These are phyloP conservation scores for Lasioglossum baleicum DNA, from an alignment of 1,140 invertebrate species.

Conservation along the genomic window DNA sequence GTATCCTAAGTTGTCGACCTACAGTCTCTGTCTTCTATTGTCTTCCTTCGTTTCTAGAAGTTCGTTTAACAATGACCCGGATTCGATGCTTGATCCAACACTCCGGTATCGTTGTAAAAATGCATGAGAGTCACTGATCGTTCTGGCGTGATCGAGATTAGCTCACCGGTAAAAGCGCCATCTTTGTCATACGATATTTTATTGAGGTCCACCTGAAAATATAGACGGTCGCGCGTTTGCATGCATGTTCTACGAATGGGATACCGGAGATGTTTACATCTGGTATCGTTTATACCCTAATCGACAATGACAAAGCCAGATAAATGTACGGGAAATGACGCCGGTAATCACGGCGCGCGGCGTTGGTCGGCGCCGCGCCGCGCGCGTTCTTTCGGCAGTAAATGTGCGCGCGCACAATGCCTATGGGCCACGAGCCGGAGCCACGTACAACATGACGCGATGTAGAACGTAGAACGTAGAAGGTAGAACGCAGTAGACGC, in stretches of 20 bases:
- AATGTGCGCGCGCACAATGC: constrained; percentile 59
- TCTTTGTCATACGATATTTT: constrained; percentile 11
- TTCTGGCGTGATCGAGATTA: not conserved
- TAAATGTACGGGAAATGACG: constrained; percentile 40
- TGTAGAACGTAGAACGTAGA: constrained; percentile 13
- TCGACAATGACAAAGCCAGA: constrained; percentile 9
- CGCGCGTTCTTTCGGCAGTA: constrained; percentile 31
- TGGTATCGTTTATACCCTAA: constrained; percentile 15
- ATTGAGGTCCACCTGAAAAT: not conserved
- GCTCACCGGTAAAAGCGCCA: constrained; percentile 32
- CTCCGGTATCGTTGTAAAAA: not conserved
- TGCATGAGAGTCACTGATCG: constrained; percentile 49
- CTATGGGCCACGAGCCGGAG: constrained; percentile 41
- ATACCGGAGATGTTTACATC: not conserved
- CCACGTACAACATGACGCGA: constrained; percentile 49
- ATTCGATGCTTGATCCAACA: too few species aligned
- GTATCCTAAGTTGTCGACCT: too few species aligned
- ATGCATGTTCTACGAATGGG: not conserved
- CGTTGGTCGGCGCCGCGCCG: not conserved
- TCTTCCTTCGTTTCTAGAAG: too few species aligned
- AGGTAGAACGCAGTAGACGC: too few species aligned
- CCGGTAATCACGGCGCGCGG: not conserved
- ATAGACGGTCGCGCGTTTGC: not conserved
- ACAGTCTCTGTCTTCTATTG: too few species aligned
- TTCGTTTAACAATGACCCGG: too few species aligned